phyloP scores from a whole-genome alignment of 2,113 vertebrate species.

The Myocastor coypus region DNA sequence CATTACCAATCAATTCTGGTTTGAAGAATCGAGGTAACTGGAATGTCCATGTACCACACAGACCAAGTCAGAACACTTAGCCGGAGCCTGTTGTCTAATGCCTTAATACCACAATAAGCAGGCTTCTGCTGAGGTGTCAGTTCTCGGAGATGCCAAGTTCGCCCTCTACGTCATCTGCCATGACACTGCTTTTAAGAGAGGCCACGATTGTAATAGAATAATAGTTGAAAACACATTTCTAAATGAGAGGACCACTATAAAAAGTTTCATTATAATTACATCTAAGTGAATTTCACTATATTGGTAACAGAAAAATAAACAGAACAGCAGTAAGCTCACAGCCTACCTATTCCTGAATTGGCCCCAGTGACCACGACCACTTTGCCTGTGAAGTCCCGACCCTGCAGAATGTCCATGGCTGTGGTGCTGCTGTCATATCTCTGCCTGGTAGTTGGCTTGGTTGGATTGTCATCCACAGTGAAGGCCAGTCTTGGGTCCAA shows the following conservation, averaged over 20 bases:
- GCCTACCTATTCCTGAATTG: constrained; percentile 96
- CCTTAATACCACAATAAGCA: constrained; percentile 22
- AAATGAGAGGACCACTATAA: neutral
- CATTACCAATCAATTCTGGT: constrained; percentile 15
- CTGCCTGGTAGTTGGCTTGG: constrained; percentile 90
- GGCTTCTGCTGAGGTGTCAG: constrained; percentile 39
- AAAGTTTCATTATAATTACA: neutral
- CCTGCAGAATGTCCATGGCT: constrained; percentile 96
- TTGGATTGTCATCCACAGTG: constrained; percentile 94
- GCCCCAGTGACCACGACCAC: constrained; percentile 94
- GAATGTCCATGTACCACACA: neutral
- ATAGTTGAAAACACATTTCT: neutral
- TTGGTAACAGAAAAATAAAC: neutral
- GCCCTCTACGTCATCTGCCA: neutral
- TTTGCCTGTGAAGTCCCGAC: constrained; percentile 93
- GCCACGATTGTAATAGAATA: neutral
- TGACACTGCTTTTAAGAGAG: neutral
- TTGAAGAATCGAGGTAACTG: constrained; percentile 19
- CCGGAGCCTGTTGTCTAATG: neutral
- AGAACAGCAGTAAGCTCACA: neutral
- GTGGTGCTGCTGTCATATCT: constrained; percentile 95
- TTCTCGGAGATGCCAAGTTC: constrained; percentile 46
- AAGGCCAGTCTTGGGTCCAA: constrained; percentile 98
- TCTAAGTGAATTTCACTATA: neutral
- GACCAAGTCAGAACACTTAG: constrained; percentile 14